Base-by-base conservation (phyloP, 2,888 invertebrate species). In the Hecatera dysodea region DNA sequence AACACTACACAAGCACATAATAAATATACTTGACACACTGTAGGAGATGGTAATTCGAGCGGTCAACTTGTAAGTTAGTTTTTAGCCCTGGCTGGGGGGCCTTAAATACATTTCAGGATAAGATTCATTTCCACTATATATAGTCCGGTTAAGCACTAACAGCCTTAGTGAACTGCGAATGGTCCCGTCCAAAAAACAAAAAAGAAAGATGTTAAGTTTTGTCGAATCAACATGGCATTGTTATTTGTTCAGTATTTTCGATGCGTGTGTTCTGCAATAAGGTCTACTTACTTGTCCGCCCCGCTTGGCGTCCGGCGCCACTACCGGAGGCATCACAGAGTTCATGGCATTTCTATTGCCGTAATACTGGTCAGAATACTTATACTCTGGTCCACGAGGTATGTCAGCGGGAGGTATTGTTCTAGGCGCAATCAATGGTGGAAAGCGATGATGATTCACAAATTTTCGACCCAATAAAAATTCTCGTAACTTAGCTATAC, bases 301-400 rank as follows among this genome's bases (percentile, higher is more conserved):
- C 6, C 24, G 1, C n/a, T 5, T 29, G 0, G 91, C 94, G 11
- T 94, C 77, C 3, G 95, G 94, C 0, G 93, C 94, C 11, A 94
- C 88, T 0, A 95, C 90, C 0, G 95, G 95, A 0, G 95, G 95
- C 12, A 87, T 85, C 0, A 95, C 93, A 2, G 94, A 91, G 68
- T 92, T 81, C 71, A 87, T 78, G 0, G 85, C 87, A 82, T 83
- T 86, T 55, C 95, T 89, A 11, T 83, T 76, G 46, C 71, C 85
- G 75, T 95, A 95, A 72, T 90, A 93, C 59, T 91, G 87, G 0
- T 90, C 81, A 0, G 93, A 89, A 79, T 94, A 94, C 55, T 90
- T 92, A 53, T 88, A 72, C 6, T 91, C 90, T 0, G 92, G 91
- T 0, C 91, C 92, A 2, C 95, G 89, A 27, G 93, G 93, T 55